Percentiles rank a stretch among this genome's conserved stretches.
These are phyloP conservation scores for Stegastes partitus DNA, from an alignment of 2,113 vertebrate species.

Conservation along the genomic window DNA sequence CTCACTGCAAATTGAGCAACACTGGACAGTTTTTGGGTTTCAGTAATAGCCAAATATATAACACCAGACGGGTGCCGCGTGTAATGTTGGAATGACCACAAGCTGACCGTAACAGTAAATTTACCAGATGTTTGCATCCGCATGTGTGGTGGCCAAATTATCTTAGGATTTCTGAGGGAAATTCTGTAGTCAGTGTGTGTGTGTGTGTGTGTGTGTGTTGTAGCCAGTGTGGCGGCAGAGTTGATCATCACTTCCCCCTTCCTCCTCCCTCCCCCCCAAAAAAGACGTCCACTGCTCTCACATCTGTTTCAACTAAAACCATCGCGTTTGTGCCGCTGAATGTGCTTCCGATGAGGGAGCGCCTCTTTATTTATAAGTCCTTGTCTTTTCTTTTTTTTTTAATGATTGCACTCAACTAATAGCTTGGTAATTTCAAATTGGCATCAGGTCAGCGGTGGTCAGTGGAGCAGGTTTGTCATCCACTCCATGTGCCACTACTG, in stretches of 20 bases:
- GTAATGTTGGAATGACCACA: slow-evolving; percentile 57
- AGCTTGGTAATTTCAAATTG: not conserved
- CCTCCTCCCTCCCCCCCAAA: not conserved
- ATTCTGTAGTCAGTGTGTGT: slow-evolving; percentile 31
- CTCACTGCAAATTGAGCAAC: slow-evolving; percentile 44
- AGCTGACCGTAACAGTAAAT: slow-evolving; percentile 17
- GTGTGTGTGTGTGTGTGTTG: slow-evolving; percentile 2
- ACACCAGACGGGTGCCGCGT: not conserved
- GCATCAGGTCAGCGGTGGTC: slow-evolving; percentile 36
- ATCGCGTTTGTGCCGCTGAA: slow-evolving; percentile 4
- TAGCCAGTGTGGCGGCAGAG: slow-evolving; percentile 9
- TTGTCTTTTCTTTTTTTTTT: not conserved
- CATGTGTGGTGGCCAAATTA: slow-evolving; percentile 18
- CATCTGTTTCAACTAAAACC: slow-evolving; percentile 26
- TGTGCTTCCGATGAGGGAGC: slow-evolving; percentile 12
- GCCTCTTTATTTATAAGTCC: not conserved
- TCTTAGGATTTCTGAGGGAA: slow-evolving; percentile 46
- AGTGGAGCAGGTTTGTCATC: slow-evolving; percentile 16
- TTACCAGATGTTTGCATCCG: slow-evolving; percentile 21
- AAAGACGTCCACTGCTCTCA: slow-evolving; percentile 44
- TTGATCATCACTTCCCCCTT: slow-evolving; percentile 59
- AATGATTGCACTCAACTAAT: not conserved
- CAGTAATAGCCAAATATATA: not conserved
- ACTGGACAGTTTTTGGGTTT: slow-evolving; percentile 26
- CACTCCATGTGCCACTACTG: slow-evolving; percentile 57